Conservation (phyloP, 2,888 invertebrate genomes). For the Drosophila barbarae region DNA sequence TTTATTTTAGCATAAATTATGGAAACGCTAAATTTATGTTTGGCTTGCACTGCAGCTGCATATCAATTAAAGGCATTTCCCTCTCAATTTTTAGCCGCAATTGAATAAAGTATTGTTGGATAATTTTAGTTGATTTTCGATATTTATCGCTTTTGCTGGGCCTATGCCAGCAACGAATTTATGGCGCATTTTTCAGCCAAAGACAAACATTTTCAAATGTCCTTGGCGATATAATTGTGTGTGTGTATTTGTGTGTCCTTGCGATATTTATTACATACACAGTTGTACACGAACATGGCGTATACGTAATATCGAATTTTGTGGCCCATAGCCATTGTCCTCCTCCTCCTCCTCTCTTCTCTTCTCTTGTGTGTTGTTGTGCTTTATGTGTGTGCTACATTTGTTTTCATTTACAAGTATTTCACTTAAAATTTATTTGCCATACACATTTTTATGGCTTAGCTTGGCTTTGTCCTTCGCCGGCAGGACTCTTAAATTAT, state of each 20-base stretch:
- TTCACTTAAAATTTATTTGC: conserved; percentile 73
- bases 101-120: conserved; percentile 46
- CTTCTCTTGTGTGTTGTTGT: conserved; percentile 12
- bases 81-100: conserved; percentile 26
- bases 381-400: conserved; percentile 55
- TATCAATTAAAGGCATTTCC: conserved; percentile 55
- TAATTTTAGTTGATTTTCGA: conserved; percentile 43
- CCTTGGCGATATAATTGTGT: conserved; percentile 52
- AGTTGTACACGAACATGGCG: conserved; percentile 47
- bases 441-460: conserved; percentile 71
- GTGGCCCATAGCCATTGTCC: conserved; percentile 43
- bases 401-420: conserved; percentile 75
- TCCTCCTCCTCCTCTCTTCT: not conserved
- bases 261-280: conserved; percentile 61
- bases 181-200: conserved; percentile 50
- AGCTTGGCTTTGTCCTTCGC: conserved; percentile 36
- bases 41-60: conserved; percentile 34
- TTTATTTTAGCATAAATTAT: conserved; percentile 63
- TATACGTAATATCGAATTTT: conserved; percentile 60
- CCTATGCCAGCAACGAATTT: conserved; percentile 46
- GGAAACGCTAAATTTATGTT: conserved; percentile 47
- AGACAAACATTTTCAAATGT: conserved; percentile 45
- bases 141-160: conserved; percentile 43
- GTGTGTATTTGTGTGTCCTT: conserved; percentile 21
- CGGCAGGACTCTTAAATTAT: conserved; percentile 54